Percentiles rank a stretch among this genome's conserved stretches.
phyloP scores from a whole-genome alignment of 2,797 vertebrate genomes.

The Esox masquinongy region DNA sequence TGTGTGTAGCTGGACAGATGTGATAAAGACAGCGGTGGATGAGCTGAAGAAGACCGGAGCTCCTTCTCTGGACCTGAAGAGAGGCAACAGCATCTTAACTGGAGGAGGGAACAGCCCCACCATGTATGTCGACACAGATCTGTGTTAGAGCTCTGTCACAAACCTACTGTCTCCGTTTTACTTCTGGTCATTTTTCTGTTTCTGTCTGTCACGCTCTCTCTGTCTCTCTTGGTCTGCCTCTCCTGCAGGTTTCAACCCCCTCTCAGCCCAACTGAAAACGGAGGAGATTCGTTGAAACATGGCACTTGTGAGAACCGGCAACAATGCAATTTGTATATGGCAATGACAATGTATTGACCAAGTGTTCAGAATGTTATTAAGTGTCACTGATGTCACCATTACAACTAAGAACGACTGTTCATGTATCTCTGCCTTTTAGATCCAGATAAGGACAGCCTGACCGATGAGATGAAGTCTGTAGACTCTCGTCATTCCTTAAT shows the following conservation, averaged over 20 bases:
- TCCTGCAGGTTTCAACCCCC: conserved; percentile 56
- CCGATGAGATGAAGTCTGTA: conserved; percentile 59
- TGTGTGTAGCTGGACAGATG: conserved; percentile 78
- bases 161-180: background rate
- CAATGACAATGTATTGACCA: background rate
- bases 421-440: conserved; percentile 51
- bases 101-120: conserved; percentile 55
- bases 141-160: background rate
- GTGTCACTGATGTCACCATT: background rate
- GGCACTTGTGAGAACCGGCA: conserved; percentile 53
- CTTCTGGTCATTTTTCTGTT: too few species aligned
- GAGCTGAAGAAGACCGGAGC: conserved; percentile 76
- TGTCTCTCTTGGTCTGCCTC: background rate
- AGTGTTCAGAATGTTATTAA: background rate
- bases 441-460: conserved; percentile 68
- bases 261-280: conserved; percentile 81
- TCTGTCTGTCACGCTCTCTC: background rate
- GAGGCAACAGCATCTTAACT: conserved; percentile 41
- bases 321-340: background rate
- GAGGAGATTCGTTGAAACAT: conserved; percentile 65
- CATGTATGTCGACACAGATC: conserved; percentile 63
- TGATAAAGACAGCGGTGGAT: conserved; percentile 79
- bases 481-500: conserved; percentile 65
- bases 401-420: background rate
- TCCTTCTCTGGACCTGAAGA: conserved; percentile 38